These are phyloP conservation scores for Ranitomeya variabilis DNA, from an alignment of 2,113 vertebrate species.

Conservation along the genomic window DNA sequence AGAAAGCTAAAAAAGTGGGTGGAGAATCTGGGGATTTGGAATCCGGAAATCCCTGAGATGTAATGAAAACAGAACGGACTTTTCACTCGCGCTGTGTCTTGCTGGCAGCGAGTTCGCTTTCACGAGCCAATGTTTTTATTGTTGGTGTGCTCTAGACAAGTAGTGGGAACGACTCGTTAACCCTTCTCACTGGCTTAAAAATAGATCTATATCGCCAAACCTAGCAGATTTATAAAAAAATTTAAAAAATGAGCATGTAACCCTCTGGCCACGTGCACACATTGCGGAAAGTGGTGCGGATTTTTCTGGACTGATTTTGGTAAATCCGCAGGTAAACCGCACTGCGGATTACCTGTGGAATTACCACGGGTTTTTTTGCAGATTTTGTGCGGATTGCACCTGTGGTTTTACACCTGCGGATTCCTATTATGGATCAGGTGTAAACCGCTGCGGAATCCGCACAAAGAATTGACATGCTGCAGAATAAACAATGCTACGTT, in stretches of 20 bases:
- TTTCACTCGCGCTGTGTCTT: constrained; percentile 75
- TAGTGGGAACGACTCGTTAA: constrained; percentile 74
- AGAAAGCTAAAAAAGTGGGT: constrained; percentile 61
- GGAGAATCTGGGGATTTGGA: constrained; percentile 73
- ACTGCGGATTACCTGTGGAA: too few species aligned
- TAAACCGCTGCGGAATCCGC: too few species aligned
- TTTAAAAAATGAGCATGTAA: background rate
- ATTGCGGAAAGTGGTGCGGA: too few species aligned
- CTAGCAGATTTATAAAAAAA: background rate
- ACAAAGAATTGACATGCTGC: too few species aligned
- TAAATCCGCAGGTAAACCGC: too few species aligned
- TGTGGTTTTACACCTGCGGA: too few species aligned
- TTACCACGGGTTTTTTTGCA: too few species aligned
- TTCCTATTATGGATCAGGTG: too few species aligned
- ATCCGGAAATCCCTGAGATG: constrained; percentile 76
- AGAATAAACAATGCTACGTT: too few species aligned
- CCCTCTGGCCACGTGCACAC: background rate
- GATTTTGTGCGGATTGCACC: too few species aligned
- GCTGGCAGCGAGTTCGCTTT: constrained; percentile 72
- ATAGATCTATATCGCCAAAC: constrained; percentile 57
- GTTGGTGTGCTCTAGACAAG: constrained; percentile 76
- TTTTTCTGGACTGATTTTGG: too few species aligned
- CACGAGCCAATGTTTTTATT: constrained; percentile 76
- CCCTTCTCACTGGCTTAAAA: constrained; percentile 68
- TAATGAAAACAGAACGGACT: constrained; percentile 78